Evolutionary conservation across 2,888 invertebrate species (phyloP), one percentile per base, ranked within the genome.

Genomic region (Shargacucullia verbasci): DNA sequence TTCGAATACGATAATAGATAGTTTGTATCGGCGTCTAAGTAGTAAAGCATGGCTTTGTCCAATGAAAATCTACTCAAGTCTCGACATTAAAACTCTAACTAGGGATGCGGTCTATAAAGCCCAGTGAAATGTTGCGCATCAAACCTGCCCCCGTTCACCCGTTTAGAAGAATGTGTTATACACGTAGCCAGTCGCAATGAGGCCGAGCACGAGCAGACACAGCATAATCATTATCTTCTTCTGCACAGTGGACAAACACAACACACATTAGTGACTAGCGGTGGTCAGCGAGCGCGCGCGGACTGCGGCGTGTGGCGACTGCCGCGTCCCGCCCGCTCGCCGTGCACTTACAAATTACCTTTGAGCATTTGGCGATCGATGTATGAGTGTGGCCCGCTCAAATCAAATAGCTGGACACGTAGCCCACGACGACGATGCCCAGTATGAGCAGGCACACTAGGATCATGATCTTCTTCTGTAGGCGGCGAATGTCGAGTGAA

Each of bases 151-250:
- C 90, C 76, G 79, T 80, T 71, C 82, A 80, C 84, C 81, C 82
- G 86, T 87, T 92, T 92, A 94, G 91, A 89, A 88, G 92, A 94
- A 92, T 81, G 89, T 93, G 90, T 85, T 92, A 92, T 94, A 94
- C 88, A 94, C 92, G 94, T 93, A 94, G 89, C 87, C 92, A 78
- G 93, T 90, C 81, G 91, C 94, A 86, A 97, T 95, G 86, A 97
- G 95, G 85, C 96, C 96, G 88, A 97, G 95, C 88, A 98, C 95
- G 87, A 96, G 95, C 89, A 98, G 95, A 95, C 98, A 98, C 94
- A 97, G 96, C 95, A 98, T 95, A 91, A 98, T 98, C 96, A 98
- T 97, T 89, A 98, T 98, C 96, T 98, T 98, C 97, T 98, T 98
- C 98, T 98, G 96, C 95, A 96, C 91, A 94, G 82, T 84, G 90